Conservation (phyloP, 2,113 vertebrate genomes). For the Melozone crissalis region DNA sequence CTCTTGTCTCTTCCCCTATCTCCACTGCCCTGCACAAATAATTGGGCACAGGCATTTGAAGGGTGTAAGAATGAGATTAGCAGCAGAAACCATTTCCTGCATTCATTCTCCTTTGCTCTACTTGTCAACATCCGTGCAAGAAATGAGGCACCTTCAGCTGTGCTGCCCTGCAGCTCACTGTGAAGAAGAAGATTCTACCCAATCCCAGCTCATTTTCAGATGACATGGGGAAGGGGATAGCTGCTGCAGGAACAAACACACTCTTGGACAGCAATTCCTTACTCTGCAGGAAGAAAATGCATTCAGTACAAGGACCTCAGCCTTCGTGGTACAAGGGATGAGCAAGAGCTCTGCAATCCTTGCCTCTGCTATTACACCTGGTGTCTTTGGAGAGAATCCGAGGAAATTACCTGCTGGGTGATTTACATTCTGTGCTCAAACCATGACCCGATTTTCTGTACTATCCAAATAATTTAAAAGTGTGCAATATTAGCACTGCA, state of each 20-base stretch:
- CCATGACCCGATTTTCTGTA: background rate
- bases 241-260: background rate
- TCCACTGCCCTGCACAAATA: background rate
- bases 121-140: background rate
- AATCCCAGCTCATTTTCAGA: background rate
- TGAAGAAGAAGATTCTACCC: background rate
- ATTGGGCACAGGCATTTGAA: background rate
- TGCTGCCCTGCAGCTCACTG: background rate
- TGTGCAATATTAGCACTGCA: background rate
- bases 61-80: background rate
- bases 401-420: background rate
- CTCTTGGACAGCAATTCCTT: background rate
- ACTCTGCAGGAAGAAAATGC: background rate
- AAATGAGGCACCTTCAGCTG: background rate
- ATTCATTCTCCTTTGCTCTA: conserved; percentile 14
- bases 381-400: background rate
- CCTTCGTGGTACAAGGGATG: background rate
- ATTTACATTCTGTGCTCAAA: background rate
- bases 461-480: background rate
- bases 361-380: background rate
- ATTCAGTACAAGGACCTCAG: background rate
- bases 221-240: background rate
- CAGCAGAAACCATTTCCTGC: background rate
- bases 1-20: background rate
- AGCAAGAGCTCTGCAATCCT: background rate